These are phyloP conservation scores for Ceratosolen fusciceps DNA, from an alignment of 1,140 invertebrate genomes.

Conservation along the genomic window DNA sequence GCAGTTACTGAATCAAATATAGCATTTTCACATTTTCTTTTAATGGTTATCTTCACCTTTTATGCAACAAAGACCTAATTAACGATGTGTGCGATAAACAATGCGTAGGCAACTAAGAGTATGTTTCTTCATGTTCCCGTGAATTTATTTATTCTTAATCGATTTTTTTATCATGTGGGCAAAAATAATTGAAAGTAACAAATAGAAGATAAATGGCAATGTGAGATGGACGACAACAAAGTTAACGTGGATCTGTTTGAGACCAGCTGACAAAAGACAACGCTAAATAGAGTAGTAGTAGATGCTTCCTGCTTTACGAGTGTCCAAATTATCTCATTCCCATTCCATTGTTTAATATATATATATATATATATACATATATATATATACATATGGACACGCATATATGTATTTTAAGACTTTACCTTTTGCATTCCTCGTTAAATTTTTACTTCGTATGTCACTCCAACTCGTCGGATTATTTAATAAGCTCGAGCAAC, in stretches of 20 bases:
- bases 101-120: too few relatives aligned
- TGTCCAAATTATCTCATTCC: too few relatives aligned
- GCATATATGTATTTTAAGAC: neutral
- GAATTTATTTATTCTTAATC: neutral
- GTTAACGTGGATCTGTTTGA: slow-evolving; percentile 1
- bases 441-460: neutral
- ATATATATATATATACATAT: too few relatives aligned
- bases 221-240: slow-evolving; percentile 24
- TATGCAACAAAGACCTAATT: neutral
- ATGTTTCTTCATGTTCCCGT: too few relatives aligned
- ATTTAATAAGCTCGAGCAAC: neutral
- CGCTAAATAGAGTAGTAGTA: too few relatives aligned
- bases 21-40: neutral
- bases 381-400: too few relatives aligned
- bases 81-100: neutral
- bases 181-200: neutral
- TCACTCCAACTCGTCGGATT: neutral
- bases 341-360: too few relatives aligned
- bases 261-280: slow-evolving; percentile 11
- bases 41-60: neutral
- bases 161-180: neutral
- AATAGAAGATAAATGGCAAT: neutral
- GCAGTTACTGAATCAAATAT: slow-evolving; percentile 18
- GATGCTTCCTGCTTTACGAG: neutral
- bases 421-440: neutral